Base-by-base conservation (phyloP, 2,888 invertebrate genomes). In the Acanthosepion lycidas region DNA sequence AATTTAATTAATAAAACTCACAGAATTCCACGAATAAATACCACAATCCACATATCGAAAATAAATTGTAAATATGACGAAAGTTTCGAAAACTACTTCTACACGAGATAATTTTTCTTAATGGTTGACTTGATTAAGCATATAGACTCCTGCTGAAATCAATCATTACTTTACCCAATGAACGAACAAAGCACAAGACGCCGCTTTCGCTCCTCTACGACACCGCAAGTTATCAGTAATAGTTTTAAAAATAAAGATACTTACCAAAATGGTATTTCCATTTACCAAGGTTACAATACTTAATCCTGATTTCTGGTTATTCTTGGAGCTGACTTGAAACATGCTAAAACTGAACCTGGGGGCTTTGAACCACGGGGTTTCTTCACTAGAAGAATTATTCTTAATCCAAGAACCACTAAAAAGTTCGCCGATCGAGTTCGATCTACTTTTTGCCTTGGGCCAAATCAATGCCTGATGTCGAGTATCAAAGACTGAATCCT, bases 201-300 rank as follows among this genome's bases (percentile, higher is more conserved):
- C 15, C 4, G 51, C 51, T 51, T 51, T 51, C 51, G 5, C 51
- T 51, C 8, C 51, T 12, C 51, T 15, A 0, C 20, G 6, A 23
- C 23, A 6, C 55, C 23, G 59, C 20, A 26, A 20, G 23, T 59
- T 59, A 59, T 59, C 23, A 23, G 20, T 26, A 59, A 20, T 20
- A 59, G 6, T 26, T 59, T 1, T 6, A 3, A 59, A 59, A 59
- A 59, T 64, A 78, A 78, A n/a, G 4, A n/a, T 33, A 78, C 78
- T 78, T 33, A 78, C 78, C 78, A 78, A 78, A n/a, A 78, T 78
- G n/a, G n/a, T 78, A 78, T 78, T 78, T 78, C 78, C 78, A 78
- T 78, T 78, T n/a, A 78, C 15, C 18, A 78, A 78, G n/a, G 78
- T 78, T 23, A 78, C 15, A 78, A 78, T 78, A 15, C 78, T 18